Conservation (phyloP, 2,797 vertebrate genomes). For the Tolypeutes matacus region DNA sequence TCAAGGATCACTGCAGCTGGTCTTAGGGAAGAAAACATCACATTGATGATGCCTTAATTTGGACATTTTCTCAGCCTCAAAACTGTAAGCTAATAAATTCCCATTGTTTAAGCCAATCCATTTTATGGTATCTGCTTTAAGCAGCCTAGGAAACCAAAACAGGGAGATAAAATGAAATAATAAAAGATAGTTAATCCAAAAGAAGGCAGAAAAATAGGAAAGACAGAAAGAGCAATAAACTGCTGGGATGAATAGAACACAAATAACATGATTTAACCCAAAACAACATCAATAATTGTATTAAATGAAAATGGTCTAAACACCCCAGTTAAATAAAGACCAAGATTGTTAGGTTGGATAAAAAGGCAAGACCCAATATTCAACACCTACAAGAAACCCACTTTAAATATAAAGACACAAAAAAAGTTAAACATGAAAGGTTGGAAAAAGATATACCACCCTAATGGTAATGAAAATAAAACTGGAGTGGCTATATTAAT, state of each 20-base stretch:
- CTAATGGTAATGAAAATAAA: background rate
- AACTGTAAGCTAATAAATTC: too few relatives aligned
- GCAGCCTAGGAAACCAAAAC: too few relatives aligned
- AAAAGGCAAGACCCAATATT: constrained; percentile 8
- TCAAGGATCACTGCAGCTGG: too few relatives aligned
- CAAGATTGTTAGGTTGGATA: background rate
- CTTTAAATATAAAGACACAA: constrained; percentile 30
- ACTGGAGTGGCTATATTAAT: background rate
- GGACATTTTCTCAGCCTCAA: too few relatives aligned
- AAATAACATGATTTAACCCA: constrained; percentile 35
- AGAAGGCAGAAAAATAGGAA: background rate
- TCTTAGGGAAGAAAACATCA: background rate
- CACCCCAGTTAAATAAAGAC: background rate
- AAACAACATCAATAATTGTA: background rate
- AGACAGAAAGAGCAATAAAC: background rate
- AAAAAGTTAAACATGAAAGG: background rate
- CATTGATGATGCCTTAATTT: too few relatives aligned
- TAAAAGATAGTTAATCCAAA: too few relatives aligned
- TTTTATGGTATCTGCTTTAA: too few relatives aligned
- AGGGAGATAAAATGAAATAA: too few relatives aligned
- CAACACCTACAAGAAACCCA: background rate
- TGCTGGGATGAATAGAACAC: background rate
- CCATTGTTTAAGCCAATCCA: too few relatives aligned
- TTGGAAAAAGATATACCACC: too few relatives aligned
- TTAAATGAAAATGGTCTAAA: background rate